phyloP scores from a whole-genome alignment of 2,797 vertebrate species.

The Macropus fuliginosus region DNA sequence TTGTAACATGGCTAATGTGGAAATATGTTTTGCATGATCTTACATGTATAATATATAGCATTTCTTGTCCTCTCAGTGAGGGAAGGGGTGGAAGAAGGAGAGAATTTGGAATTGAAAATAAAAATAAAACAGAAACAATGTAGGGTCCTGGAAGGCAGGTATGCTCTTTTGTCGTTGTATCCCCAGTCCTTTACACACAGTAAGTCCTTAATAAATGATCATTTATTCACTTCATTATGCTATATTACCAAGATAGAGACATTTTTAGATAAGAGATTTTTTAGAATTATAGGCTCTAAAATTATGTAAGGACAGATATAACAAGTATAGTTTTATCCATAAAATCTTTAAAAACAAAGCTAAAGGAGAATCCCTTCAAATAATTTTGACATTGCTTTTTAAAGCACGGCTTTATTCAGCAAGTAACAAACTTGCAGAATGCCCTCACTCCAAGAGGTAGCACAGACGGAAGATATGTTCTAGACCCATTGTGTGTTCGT shows the following conservation, averaged over 20 bases:
- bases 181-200: too few relatives aligned
- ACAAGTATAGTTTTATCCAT: neutral
- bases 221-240: neutral
- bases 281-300: neutral
- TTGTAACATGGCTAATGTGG: too few relatives aligned
- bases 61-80: too few relatives aligned
- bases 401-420: neutral
- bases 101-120: too few relatives aligned
- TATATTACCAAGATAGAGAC: neutral
- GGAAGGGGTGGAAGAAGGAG: too few relatives aligned
- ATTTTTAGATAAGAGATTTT: neutral
- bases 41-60: too few relatives aligned
- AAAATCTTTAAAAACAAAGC: neutral
- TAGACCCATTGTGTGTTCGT: neutral
- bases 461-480: neutral
- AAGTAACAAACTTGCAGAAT: neutral
- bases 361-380: neutral
- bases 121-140: too few relatives aligned
- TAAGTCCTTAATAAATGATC: neutral
- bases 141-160: too few relatives aligned
- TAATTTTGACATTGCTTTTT: neutral
- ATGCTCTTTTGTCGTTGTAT: too few relatives aligned
- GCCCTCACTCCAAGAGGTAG: neutral
- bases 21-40: too few relatives aligned
- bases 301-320: neutral